A percentile compares a stretch with the other conserved stretches of the same genome.
Evolutionary conservation across 2,797 vertebrate genomes (phyloP).

Genomic region (Malurus splendens): DNA sequence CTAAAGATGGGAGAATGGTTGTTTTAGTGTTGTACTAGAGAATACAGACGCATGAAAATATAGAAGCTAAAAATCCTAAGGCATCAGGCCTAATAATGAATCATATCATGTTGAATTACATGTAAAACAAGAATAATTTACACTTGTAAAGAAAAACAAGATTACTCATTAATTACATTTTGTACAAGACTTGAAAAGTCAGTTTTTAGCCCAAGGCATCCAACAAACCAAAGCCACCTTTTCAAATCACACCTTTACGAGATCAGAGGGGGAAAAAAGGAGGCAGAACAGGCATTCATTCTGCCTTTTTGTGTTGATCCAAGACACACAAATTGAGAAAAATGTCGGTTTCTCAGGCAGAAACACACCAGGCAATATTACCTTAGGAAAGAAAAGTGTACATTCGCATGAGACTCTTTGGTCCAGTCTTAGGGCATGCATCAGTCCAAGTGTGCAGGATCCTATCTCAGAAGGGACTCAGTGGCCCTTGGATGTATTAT

Average conservation of each 20-base stretch:
- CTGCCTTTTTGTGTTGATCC: constrained; percentile 70
- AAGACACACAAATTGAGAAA: constrained; percentile 75
- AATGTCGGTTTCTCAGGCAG: constrained; percentile 72
- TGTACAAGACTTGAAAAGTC: neutral
- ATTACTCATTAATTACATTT: neutral
- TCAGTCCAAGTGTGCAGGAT: neutral
- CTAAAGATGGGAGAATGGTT: too few relatives aligned
- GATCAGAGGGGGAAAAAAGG: constrained; percentile 76
- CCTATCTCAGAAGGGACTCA: neutral
- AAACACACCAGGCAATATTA: constrained; percentile 78
- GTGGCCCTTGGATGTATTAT: neutral
- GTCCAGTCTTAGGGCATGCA: too few relatives aligned
- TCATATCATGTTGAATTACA: neutral
- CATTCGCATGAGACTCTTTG: neutral
- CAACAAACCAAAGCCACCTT: constrained; percentile 67
- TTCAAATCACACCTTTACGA: constrained; percentile 78
- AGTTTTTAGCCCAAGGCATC: neutral
- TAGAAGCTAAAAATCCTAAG: too few relatives aligned
- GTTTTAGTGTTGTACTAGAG: too few relatives aligned
- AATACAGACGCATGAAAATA: too few relatives aligned
- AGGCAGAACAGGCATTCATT: constrained; percentile 57
- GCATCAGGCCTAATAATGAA: neutral
- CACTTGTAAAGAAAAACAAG: neutral
- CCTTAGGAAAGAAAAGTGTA: constrained; percentile 38
- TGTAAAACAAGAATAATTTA: neutral